Percentiles rank a stretch among this genome's conserved stretches.
phyloP scores from a whole-genome alignment of 2,888 invertebrate species.

The Osmoderma eremita region DNA sequence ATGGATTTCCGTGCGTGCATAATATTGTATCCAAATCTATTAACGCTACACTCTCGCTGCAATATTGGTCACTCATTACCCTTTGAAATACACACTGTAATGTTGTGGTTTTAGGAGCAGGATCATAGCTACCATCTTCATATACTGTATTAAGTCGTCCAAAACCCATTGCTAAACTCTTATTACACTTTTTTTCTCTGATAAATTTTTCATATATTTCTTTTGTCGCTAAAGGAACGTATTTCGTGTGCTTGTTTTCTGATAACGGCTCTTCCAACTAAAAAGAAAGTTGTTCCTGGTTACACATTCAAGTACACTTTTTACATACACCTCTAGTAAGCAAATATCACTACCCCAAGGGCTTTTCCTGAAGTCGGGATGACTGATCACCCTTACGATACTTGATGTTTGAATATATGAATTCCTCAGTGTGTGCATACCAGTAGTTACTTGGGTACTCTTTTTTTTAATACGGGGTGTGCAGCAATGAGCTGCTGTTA shows the following conservation, averaged over 20 bases:
- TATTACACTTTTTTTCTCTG: neutral
- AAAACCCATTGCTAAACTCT: slow-evolving; percentile 14
- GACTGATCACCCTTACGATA: neutral
- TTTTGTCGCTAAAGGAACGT: neutral
- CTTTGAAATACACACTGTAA: slow-evolving; percentile 22
- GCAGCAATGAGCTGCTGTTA: slow-evolving; percentile 29
- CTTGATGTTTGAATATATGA: neutral
- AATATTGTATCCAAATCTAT: slow-evolving; percentile 15
- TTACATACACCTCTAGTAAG: slow-evolving; percentile 1
- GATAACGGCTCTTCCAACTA: slow-evolving; percentile 3
- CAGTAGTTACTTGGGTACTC: neutral
- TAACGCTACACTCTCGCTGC: neutral
- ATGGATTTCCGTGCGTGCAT: slow-evolving; percentile 2
- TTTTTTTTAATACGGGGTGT: neutral
- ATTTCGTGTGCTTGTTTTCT: neutral
- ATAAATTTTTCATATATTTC: neutral
- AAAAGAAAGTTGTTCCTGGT: neutral
- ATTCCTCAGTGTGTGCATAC: slow-evolving; percentile 1
- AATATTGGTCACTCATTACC: slow-evolving; percentile 2
- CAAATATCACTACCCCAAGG: slow-evolving; percentile 19
- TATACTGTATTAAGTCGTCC: slow-evolving; percentile 2
- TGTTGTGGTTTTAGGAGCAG: neutral
- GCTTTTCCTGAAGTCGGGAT: slow-evolving; percentile 3
- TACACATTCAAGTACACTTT: neutral
- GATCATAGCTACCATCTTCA: neutral